These are phyloP conservation scores for Drosophila parabipectinata DNA, from an alignment of 1,140 invertebrate genomes.

Conservation along the genomic window DNA sequence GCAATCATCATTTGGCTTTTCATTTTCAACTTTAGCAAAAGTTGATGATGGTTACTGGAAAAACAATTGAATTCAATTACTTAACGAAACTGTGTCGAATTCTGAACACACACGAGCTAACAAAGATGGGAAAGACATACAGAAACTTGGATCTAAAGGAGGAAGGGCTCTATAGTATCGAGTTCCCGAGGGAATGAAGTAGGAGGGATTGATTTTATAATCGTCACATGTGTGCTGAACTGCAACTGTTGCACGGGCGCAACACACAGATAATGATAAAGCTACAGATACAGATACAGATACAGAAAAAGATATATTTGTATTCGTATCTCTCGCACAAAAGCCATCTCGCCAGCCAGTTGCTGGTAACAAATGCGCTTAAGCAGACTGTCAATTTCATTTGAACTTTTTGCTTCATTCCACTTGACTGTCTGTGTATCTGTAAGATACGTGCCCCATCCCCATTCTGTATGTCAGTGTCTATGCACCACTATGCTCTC, in stretches of 20 bases:
- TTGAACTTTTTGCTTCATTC: conserved; percentile 71
- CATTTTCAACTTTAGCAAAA: conserved; percentile 22
- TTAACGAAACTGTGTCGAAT: conserved; percentile 53
- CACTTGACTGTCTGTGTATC: conserved; percentile 57
- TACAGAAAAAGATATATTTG: conserved; percentile 23
- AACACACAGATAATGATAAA: conserved; percentile 36
- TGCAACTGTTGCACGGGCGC: conserved; percentile 37
- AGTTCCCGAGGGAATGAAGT: background rate
- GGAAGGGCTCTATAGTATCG: background rate
- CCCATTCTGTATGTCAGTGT: background rate
- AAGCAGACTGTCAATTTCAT: conserved; percentile 77
- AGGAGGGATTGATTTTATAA: conserved; percentile 36
- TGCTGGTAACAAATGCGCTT: conserved; percentile 66
- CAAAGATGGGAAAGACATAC: conserved; percentile 40
- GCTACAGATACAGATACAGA: too few species aligned
- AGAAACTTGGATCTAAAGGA: conserved; percentile 15
- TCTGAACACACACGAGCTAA: conserved; percentile 18
- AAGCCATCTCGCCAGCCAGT: conserved; percentile 64
- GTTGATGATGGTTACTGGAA: conserved; percentile 24
- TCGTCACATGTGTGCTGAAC: conserved; percentile 53
- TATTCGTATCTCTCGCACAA: conserved; percentile 40
- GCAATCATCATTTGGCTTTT: conserved; percentile 45
- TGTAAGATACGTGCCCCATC: conserved; percentile 28
- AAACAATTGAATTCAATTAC: conserved; percentile 74
- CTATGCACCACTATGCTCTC: conserved; percentile 5